phyloP scores from a whole-genome alignment of 2,113 vertebrate genomes.

The Zapus hudsonius region DNA sequence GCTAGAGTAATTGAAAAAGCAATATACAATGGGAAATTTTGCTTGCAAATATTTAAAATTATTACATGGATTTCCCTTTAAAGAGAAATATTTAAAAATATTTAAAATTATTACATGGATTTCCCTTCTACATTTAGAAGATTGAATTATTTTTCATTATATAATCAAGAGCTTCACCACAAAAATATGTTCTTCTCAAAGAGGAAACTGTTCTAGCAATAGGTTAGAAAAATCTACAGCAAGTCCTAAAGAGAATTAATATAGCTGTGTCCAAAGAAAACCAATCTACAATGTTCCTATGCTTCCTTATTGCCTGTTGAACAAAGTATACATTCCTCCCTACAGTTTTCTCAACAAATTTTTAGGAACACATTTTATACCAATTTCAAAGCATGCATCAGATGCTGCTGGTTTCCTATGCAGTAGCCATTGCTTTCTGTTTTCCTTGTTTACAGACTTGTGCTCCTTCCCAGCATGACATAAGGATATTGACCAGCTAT shows the following conservation, averaged over 20 bases:
- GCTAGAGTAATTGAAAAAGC: conserved; percentile 32
- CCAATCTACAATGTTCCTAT: background rate
- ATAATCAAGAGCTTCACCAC: background rate
- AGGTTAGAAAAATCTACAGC: background rate
- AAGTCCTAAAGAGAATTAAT: background rate
- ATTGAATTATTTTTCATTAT: background rate
- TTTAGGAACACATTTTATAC: background rate
- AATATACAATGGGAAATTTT: background rate
- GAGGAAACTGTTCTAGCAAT: background rate
- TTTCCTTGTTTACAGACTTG: background rate
- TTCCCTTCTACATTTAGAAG: background rate
- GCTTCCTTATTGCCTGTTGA: background rate
- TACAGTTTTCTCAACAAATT: background rate
- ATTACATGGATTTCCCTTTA: background rate
- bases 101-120: conserved; percentile 7
- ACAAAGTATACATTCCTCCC: background rate
- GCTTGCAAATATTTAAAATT: conserved; percentile 42
- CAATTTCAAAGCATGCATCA: background rate
- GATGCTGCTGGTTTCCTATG: background rate
- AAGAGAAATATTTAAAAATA: background rate
- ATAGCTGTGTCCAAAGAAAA: background rate
- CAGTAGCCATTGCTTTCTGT: background rate
- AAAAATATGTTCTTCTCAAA: background rate
- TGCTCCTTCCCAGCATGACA: background rate
- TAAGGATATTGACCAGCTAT: background rate